Conservation (phyloP, 2,888 invertebrate species). For the Zele albiditarsus region DNA sequence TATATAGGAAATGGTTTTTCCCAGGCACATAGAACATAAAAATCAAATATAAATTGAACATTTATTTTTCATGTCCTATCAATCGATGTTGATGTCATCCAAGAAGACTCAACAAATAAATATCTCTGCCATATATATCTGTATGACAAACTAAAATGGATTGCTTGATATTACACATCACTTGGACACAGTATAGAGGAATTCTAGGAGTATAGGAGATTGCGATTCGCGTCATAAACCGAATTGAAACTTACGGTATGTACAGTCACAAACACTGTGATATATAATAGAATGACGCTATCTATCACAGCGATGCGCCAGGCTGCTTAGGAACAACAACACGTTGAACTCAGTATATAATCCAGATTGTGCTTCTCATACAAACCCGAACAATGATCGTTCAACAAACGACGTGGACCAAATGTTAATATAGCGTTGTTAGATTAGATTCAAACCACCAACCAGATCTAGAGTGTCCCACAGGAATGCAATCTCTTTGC, state of each 20-base stretch:
- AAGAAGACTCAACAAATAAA: too few relatives aligned
- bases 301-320: slow-evolving; percentile 32
- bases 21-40: not conserved
- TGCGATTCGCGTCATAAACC: slow-evolving; percentile 23
- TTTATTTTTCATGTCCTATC: not conserved
- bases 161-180: slow-evolving; percentile 6
- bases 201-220: not conserved
- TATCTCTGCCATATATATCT: too few relatives aligned
- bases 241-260: not conserved
- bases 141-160: slow-evolving; percentile 4
- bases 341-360: slow-evolving; percentile 12
- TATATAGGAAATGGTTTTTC: not conserved
- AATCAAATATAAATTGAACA: too few relatives aligned
- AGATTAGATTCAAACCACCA: slow-evolving; percentile 4
- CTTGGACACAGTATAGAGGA: not conserved
- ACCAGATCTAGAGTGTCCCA: slow-evolving; percentile 4
- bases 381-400: slow-evolving; percentile 32
- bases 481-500: slow-evolving; percentile 29
- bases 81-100: slow-evolving; percentile 1
- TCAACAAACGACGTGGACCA: slow-evolving; percentile 28
- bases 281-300: slow-evolving; percentile 17
- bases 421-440: slow-evolving; percentile 24
- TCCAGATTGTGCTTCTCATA: not conserved
- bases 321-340: slow-evolving; percentile 20
- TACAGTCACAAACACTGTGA: not conserved